Base-by-base conservation (phyloP, 2,113 vertebrate species). In the Rhadina sibilatrix region DNA sequence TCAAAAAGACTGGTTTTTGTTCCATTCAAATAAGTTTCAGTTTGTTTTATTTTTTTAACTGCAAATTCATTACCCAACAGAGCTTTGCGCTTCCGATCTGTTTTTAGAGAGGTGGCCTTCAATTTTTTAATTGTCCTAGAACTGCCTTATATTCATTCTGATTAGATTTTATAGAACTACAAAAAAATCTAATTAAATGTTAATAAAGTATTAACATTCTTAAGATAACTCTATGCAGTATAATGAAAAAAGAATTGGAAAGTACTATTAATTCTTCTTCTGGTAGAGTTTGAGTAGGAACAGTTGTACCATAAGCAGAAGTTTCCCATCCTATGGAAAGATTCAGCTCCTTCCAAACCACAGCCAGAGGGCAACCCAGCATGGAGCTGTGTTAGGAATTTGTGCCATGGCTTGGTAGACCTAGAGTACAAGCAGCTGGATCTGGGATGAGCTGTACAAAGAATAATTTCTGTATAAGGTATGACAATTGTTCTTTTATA, bases 1-100 rank as follows among this genome's bases (percentile, higher is more conserved):
- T 38, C 37, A 38, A 38, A 3, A 92, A 83, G 1, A 38, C 17
- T 3, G 0, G 0, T 23, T 31, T 46, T 64, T 46, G 0, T 47
- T 87, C 33, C 11, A 52, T 38, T 69, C 3, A 74, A n/a, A 70
- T 27, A 33, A 18, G 2, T 46, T 10, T 27, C 3, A 8, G 37
- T 5, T 21, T 37, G 5, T 16, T 33, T 38, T 40, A n/a, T 88
- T 83, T 50, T 28, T 44, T 77, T 53, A 78, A 63, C 4, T 30
- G 7, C 9, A 68, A 83, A 60, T 69, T 86, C 6, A 49, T 27
- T 68, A 83, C 5, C 33, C n/a, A 60, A 11, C 10, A 69, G 40
- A 57, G 1, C 2, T 56, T 76, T 89, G 11, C 11, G 49, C 0
- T 15, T 31, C 23, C 79, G 6, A 33, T 71, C 11, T 76, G 1